Evolutionary conservation across 2,797 vertebrate species (phyloP).

Genomic region (Cyprinodon diabolis): DNA sequence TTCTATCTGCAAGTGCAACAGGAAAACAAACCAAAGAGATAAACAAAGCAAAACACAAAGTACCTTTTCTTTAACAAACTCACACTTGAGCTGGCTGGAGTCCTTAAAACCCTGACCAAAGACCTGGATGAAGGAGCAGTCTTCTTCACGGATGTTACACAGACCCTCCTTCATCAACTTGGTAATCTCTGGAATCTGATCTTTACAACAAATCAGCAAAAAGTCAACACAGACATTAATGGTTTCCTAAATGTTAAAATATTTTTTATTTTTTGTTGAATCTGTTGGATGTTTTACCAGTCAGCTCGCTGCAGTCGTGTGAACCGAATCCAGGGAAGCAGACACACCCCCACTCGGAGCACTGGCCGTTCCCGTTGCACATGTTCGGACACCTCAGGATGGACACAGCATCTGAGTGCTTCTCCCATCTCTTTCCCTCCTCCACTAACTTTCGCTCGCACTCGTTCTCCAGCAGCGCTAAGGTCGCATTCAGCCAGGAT

Average conservation of each 20-base stretch:
- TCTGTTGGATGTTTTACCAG: conserved; percentile 74
- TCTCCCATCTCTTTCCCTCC: conserved; percentile 64
- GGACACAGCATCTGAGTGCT: conserved; percentile 67
- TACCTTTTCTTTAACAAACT: conserved; percentile 91
- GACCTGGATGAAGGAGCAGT: conserved; percentile 82
- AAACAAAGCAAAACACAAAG: conserved; percentile 12
- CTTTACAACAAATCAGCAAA: conserved; percentile 73
- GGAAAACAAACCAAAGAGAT: not conserved
- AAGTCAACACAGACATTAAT: conserved; percentile 14
- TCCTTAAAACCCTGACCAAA: conserved; percentile 86
- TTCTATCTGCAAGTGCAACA: not conserved
- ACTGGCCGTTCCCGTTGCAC: conserved; percentile 86
- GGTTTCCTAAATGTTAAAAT: not conserved
- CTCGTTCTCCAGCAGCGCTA: conserved; percentile 89
- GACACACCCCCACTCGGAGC: conserved; percentile 84
- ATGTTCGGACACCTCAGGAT: conserved; percentile 83
- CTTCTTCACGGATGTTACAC: conserved; percentile 82
- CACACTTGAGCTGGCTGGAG: conserved; percentile 86
- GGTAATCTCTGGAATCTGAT: conserved; percentile 87
- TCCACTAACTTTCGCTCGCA: conserved; percentile 87
- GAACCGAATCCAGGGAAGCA: conserved; percentile 87
- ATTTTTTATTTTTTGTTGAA: not conserved
- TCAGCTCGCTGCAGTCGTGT: conserved; percentile 83
- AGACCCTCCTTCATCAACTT: conserved; percentile 86
- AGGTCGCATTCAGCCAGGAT: conserved; percentile 79